Base-by-base conservation (phyloP, 2,888 invertebrate genomes). In the Clunio marinus region DNA sequence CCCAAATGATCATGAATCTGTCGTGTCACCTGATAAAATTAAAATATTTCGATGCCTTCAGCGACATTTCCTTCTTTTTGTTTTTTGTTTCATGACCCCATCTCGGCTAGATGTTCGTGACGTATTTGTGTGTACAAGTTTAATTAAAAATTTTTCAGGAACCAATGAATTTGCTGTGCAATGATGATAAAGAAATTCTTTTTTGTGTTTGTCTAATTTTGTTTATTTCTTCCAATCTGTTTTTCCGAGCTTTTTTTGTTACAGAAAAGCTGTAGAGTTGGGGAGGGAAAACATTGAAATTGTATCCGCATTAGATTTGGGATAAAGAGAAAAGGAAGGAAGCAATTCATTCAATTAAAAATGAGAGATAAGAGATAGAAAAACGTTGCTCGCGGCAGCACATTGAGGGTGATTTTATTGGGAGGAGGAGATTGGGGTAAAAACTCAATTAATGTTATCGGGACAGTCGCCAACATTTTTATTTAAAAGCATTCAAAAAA, bases 331-430 rank as follows among this genome's bases (percentile, higher is more conserved):
- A 27, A 37, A 24, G 41, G 60, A 41, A 60, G 41, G 60, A 37
- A 60, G 35, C 60, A 32, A 60, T 60, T 22, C 60, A 60, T 60
- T 60, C 60, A 41, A 60, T 60, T 60, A 60, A 60, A 60, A 27
- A 45, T 15, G 13, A 13, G 27, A 58, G 60, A 60, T 60, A 60
- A 60, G 41, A 25, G 15, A 57, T 27, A 57, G 10, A 51, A 20
- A 20, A 51, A 20, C 8, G 10, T 20, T 51, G 41, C 51, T 51
- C 3, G 3, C 51, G 51, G 3, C 2, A 51, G 17, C 22, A 17
- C 10, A 10, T 10, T 32, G 32, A 32, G 32, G 32, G 17, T 51
- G 51, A 4, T 20, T 20, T 17, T 15, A n/a, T 51, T 51, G 17
- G 5, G 22, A n/a, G 2, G 20, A 51, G 2, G 22, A 4, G 17